Percentiles rank a stretch among this genome's conserved stretches.
Conservation (phyloP, 2,113 vertebrate species). For the Stigmatopora nigra region DNA sequence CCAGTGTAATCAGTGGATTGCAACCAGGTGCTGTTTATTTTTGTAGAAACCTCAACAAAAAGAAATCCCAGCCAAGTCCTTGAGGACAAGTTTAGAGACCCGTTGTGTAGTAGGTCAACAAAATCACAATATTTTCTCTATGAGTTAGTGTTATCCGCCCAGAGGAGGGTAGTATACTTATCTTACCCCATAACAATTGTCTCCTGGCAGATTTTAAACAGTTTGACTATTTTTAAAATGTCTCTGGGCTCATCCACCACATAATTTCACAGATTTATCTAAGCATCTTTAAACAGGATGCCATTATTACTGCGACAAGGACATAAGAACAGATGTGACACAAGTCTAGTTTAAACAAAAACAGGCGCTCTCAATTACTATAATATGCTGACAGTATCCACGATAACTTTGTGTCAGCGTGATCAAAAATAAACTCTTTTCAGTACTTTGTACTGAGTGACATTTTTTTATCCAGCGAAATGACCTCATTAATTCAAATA, state of each 20-base stretch:
- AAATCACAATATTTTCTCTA: not conserved
- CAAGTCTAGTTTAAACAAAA: slow-evolving; percentile 39
- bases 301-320: slow-evolving; percentile 48
- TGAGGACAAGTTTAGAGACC: too few species aligned
- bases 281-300: slow-evolving; percentile 67
- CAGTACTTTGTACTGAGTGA: not conserved
- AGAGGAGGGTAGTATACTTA: slow-evolving; percentile 44
- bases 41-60: too few species aligned
- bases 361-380: slow-evolving; percentile 16
- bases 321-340: slow-evolving; percentile 31
- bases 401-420: not conserved
- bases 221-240: slow-evolving; percentile 17
- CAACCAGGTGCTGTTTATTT: too few species aligned
- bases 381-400: not conserved
- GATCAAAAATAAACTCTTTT: slow-evolving; percentile 3
- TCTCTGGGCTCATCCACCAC: slow-evolving; percentile 28
- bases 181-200: not conserved
- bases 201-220: not conserved
- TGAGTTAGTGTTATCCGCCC: slow-evolving; percentile 20
- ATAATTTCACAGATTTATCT: slow-evolving; percentile 43
- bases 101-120: not conserved
- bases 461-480: not conserved
- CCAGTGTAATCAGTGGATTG: too few species aligned
- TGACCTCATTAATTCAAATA: not conserved
- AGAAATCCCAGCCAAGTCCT: too few species aligned